These are phyloP conservation scores for Plotosus lineatus DNA, from an alignment of 2,113 vertebrate species.

Conservation along the genomic window DNA sequence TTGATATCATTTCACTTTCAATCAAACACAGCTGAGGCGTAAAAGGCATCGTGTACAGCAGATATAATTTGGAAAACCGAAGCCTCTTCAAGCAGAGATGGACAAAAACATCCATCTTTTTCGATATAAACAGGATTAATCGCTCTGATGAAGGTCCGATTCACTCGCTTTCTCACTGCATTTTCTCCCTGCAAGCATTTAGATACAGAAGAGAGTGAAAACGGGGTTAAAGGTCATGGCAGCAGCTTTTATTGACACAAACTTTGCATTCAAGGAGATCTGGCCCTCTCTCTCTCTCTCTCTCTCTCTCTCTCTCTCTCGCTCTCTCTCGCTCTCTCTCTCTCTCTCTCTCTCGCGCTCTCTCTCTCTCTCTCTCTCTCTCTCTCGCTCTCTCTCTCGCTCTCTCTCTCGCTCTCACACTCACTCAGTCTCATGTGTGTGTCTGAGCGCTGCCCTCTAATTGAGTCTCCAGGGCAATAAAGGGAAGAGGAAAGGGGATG, in stretches of 20 bases:
- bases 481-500: slow-evolving; percentile 26
- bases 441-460: slow-evolving; percentile 63
- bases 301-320: too few species aligned
- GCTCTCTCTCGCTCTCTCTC: too few species aligned
- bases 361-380: too few species aligned
- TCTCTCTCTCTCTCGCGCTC: too few species aligned
- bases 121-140: not conserved
- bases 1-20: not conserved
- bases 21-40: not conserved
- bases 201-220: not conserved
- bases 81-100: not conserved
- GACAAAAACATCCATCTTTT: not conserved
- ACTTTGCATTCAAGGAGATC: slow-evolving; percentile 60
- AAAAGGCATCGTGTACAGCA: not conserved
- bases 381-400: too few species aligned
- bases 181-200: not conserved
- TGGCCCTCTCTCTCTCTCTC: too few species aligned
- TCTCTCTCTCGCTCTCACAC: too few species aligned
- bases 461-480: slow-evolving; percentile 59
- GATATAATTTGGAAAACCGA: too few species aligned
- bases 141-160: not conserved
- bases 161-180: not conserved
- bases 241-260: slow-evolving; percentile 32
- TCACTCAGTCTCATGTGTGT: too few species aligned
- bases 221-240: slow-evolving; percentile 21